A percentile compares a stretch with the other conserved stretches of the same genome.
Conservation (phyloP, 1,140 invertebrate species). For the Antheraea pernyi region DNA sequence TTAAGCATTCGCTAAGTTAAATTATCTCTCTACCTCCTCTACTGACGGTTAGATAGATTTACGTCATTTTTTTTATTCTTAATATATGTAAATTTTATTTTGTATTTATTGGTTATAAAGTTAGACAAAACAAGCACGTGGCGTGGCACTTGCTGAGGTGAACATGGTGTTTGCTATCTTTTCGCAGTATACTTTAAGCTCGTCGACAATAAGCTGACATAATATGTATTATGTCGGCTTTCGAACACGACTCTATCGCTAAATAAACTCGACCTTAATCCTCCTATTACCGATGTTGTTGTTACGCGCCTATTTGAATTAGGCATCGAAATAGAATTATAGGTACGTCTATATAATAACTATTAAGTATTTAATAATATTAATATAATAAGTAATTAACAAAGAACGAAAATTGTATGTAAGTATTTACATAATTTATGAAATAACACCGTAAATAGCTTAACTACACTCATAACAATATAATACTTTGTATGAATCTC, state of each 20-base stretch:
- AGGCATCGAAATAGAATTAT: background rate
- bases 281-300: background rate
- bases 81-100: background rate
- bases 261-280: background rate
- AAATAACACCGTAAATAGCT: background rate
- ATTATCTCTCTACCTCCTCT: too few species aligned
- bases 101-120: background rate
- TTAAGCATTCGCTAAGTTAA: too few species aligned
- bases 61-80: too few species aligned
- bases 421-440: background rate
- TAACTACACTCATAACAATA: background rate
- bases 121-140: background rate
- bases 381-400: too few species aligned
- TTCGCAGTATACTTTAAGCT: background rate
- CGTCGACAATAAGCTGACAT: background rate
- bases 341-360: background rate
- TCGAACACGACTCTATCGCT: background rate
- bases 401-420: too few species aligned
- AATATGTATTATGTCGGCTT: background rate
- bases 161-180: background rate
- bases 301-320: background rate
- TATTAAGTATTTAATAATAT: slow-evolving; percentile 4
- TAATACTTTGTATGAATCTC: background rate
- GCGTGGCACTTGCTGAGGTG: background rate
- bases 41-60: too few species aligned